Conservation (phyloP, 1,140 invertebrate species). For the Zeugodacus cucurbitae region DNA sequence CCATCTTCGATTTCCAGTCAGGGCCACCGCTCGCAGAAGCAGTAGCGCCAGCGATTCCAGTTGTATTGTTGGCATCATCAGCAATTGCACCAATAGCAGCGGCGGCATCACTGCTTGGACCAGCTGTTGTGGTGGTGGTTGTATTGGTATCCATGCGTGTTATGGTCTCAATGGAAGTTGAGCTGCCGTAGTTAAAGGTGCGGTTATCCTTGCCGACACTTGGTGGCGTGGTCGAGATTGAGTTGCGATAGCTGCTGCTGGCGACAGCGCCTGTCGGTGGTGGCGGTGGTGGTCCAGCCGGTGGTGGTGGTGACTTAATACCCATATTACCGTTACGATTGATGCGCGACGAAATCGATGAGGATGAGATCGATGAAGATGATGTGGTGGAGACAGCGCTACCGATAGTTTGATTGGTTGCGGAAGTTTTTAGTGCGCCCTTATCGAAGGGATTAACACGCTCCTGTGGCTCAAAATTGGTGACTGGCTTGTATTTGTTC, state of each 20-base stretch:
- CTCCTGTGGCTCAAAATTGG: conserved; percentile 64
- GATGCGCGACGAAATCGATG: conserved; percentile 58
- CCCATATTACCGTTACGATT: conserved; percentile 59
- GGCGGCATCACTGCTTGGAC: not conserved
- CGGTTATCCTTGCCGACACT: conserved; percentile 54
- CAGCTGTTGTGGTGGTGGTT: conserved; percentile 44
- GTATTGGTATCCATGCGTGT: conserved; percentile 62
- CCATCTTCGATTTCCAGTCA: conserved; percentile 56
- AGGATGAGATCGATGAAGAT: conserved; percentile 59
- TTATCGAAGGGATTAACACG: conserved; percentile 64
- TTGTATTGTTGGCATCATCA: conserved; percentile 45
- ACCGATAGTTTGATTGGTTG: conserved; percentile 52
- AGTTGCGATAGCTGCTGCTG: not conserved
- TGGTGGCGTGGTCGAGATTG: conserved; percentile 43
- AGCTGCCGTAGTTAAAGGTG: conserved; percentile 60
- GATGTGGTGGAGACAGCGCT: conserved; percentile 52
- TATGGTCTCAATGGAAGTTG: conserved; percentile 60
- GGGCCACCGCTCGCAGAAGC: not conserved
- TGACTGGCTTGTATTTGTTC: conserved; percentile 62
- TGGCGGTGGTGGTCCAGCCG: conserved; percentile 58
- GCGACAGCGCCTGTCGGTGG: conserved; percentile 51
- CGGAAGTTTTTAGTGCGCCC: conserved; percentile 46
- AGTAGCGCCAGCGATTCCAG: not conserved
- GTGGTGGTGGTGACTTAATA: conserved; percentile 60
- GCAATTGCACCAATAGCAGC: conserved; percentile 41